These are phyloP conservation scores for Mya arenaria DNA, from an alignment of 1,140 invertebrate genomes.

Conservation along the genomic window DNA sequence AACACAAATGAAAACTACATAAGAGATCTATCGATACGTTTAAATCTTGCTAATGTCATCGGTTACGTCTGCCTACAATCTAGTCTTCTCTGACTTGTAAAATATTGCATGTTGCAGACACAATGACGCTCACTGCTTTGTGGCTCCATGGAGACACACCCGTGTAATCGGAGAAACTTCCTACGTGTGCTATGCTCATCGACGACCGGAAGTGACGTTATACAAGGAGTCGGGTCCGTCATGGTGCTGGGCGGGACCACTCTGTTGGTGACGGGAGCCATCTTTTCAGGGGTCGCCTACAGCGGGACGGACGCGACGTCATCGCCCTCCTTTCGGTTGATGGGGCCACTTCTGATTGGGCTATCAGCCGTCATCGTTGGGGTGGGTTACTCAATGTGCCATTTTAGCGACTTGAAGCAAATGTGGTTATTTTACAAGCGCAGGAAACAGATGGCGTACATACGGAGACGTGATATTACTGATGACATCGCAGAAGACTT, in stretches of 20 bases:
- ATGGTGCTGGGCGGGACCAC: constrained; percentile 18
- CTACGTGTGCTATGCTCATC: not conserved
- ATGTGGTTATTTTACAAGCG: constrained; percentile 4
- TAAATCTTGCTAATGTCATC: no score
- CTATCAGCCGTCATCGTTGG: not conserved
- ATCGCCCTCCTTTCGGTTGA: not conserved
- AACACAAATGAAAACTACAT: no score
- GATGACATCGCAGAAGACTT: not conserved
- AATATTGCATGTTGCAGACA: no score
- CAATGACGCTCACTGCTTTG: no score
- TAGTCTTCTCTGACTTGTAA: no score
- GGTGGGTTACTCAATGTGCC: constrained; percentile 1
- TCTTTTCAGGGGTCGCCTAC: constrained; percentile 30
- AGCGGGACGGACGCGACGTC: not conserved
- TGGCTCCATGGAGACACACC: no score
- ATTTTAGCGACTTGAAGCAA: not conserved
- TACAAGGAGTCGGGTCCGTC: constrained; percentile 32
- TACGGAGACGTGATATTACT: constrained; percentile 3
- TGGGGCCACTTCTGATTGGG: constrained; percentile 11
- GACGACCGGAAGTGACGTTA: constrained; percentile 5
- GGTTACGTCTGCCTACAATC: no score
- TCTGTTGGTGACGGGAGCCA: constrained; percentile 8
- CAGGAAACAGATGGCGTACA: not conserved
- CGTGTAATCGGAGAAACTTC: no score
- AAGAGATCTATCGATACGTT: no score